Conservation (phyloP, 2,797 vertebrate species). For the Alcedo atthis region DNA sequence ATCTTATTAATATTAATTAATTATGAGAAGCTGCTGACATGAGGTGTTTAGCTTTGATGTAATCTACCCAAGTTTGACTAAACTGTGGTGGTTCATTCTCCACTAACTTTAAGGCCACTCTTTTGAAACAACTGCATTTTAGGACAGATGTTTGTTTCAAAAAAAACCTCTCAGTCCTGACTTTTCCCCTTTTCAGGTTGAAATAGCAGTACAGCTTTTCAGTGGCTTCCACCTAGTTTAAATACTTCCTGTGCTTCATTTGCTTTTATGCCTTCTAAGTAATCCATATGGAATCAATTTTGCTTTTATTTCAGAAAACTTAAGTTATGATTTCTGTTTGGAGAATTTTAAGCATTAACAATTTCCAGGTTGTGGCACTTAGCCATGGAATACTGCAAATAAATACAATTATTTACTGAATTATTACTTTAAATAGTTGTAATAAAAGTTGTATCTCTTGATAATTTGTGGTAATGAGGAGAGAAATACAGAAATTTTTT, state of each 20-base stretch:
- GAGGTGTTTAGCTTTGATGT: conserved; percentile 14
- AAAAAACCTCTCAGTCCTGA: neutral
- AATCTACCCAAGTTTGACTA: neutral
- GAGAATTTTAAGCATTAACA: neutral
- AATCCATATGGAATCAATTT: neutral
- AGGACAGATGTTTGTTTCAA: conserved; percentile 7
- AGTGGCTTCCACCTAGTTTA: neutral
- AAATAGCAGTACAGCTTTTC: conserved; percentile 5
- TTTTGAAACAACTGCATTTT: conserved; percentile 10
- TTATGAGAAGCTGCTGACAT: conserved; percentile 10
- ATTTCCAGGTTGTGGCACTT: neutral
- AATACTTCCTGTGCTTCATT: neutral
- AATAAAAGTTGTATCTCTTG: neutral
- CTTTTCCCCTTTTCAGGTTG: neutral
- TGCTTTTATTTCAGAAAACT: neutral
- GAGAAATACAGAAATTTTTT: neutral
- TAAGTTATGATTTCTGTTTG: neutral
- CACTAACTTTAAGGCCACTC: conserved; percentile 11
- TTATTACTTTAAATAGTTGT: neutral
- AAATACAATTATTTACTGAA: neutral
- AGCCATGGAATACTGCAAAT: neutral
- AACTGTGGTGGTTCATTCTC: neutral
- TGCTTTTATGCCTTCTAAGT: neutral
- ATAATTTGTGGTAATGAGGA: neutral
- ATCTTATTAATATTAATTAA: neutral